These are phyloP conservation scores for Allophyes oxyacanthae DNA, from an alignment of 2,888 invertebrate genomes.

Conservation along the genomic window DNA sequence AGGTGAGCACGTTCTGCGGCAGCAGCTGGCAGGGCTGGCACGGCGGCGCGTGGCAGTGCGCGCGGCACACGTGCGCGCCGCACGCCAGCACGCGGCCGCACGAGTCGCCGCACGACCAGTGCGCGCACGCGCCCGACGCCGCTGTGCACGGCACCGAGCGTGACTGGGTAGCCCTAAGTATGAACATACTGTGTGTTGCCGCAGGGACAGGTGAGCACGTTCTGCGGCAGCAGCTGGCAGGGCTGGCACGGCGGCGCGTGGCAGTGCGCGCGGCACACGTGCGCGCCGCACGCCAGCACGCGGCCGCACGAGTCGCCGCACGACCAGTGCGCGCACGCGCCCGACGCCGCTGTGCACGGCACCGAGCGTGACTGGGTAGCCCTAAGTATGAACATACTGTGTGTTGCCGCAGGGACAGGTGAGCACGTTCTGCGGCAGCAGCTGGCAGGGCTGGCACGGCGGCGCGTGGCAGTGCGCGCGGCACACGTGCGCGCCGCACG, in stretches of 20 bases:
- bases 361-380: constrained; percentile 71
- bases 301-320: constrained; percentile 95
- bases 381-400: constrained; percentile 60
- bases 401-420: constrained; percentile 82
- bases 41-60: constrained; percentile 95
- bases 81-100: constrained; percentile 96
- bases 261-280: constrained; percentile 95
- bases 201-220: constrained; percentile 77
- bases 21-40: constrained; percentile 90
- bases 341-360: constrained; percentile 67
- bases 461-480: constrained; percentile 96
- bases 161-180: constrained; percentile 54
- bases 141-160: constrained; percentile 74
- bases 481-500: constrained; percentile 97
- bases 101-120: constrained; percentile 91
- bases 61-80: constrained; percentile 96
- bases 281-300: constrained; percentile 95
- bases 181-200: constrained; percentile 72
- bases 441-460: constrained; percentile 91
- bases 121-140: constrained; percentile 48
- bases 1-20: constrained; percentile 69
- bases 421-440: constrained; percentile 67
- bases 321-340: constrained; percentile 62
- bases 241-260: constrained; percentile 93
- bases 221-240: constrained; percentile 88